Evolutionary conservation across 1,140 invertebrate species (phyloP).

Genomic region (Drosophila funebris): DNA sequence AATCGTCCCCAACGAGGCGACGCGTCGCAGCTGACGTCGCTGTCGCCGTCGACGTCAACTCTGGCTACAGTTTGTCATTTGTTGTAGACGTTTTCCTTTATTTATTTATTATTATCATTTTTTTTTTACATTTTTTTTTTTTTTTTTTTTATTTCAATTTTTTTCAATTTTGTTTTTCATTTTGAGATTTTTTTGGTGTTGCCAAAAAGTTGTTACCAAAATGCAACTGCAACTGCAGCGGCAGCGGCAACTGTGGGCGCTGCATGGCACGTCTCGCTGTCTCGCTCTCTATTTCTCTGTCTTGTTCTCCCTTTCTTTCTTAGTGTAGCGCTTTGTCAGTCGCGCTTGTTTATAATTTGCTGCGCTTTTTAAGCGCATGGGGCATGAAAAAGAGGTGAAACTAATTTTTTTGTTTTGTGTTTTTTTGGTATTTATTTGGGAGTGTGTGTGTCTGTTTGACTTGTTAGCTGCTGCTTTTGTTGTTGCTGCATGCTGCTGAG

Average conservation of each 20-base stretch:
- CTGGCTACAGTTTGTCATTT: constrained; percentile 68
- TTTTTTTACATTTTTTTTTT: not conserved
- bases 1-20: constrained; percentile 52
- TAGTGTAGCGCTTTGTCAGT: constrained; percentile 12
- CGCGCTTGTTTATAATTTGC: constrained; percentile 74
- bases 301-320: not conserved
- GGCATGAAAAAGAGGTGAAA: constrained; percentile 77
- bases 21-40: constrained; percentile 7
- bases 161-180: constrained; percentile 18
- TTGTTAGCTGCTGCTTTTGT: constrained; percentile 26
- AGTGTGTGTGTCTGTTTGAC: constrained; percentile 51
- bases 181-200: constrained; percentile 36
- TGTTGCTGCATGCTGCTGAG: constrained; percentile 12
- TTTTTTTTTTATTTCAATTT: constrained; percentile 41
- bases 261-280: not conserved
- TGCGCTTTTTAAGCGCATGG: constrained; percentile 71
- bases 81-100: constrained; percentile 44
- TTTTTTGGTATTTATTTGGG: constrained; percentile 28
- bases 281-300: not conserved
- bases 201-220: constrained; percentile 48
- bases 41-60: constrained; percentile 4
- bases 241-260: constrained; percentile 62
- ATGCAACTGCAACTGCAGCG: constrained; percentile 42
- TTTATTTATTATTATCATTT: constrained; percentile 22
- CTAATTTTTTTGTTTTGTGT: constrained; percentile 65